phyloP scores from a whole-genome alignment of 2,113 vertebrate genomes.

The Chamaetylas fuelleborni region DNA sequence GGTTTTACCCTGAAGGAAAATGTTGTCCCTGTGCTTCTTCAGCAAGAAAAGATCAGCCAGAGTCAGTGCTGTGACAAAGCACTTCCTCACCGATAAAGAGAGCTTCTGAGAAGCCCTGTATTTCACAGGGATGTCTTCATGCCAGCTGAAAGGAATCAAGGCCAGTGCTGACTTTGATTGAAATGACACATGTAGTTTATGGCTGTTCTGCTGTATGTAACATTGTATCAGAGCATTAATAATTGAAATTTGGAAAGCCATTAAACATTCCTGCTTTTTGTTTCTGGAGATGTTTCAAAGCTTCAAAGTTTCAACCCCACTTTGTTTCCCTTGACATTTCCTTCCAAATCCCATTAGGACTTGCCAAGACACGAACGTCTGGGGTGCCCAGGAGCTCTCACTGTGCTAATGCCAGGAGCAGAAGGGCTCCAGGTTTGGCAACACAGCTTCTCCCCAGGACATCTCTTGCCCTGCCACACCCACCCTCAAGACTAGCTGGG shows the following conservation, averaged over 20 bases:
- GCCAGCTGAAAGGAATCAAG: neutral
- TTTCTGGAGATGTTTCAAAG: neutral
- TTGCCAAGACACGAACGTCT: neutral
- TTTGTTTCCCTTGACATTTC: neutral
- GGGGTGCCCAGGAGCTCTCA: neutral
- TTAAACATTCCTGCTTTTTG: neutral
- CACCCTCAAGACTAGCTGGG: neutral
- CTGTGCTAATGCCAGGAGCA: neutral
- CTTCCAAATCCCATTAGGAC: neutral
- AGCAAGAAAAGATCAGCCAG: neutral
- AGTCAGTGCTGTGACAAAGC: neutral
- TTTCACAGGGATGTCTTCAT: neutral
- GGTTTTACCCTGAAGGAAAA: neutral
- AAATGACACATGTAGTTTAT: neutral
- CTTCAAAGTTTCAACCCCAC: neutral
- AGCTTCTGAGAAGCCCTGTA: neutral
- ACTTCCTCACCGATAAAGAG: neutral
- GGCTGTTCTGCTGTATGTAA: neutral
- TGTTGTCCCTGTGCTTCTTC: neutral
- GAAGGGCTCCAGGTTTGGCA: neutral
- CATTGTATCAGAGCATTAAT: neutral
- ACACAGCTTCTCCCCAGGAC: neutral
- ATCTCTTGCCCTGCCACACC: neutral
- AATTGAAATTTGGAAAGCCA: neutral
- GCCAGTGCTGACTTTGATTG: neutral